phyloP scores from a whole-genome alignment of 2,113 vertebrate genomes.

The Ammodytes dubius region DNA sequence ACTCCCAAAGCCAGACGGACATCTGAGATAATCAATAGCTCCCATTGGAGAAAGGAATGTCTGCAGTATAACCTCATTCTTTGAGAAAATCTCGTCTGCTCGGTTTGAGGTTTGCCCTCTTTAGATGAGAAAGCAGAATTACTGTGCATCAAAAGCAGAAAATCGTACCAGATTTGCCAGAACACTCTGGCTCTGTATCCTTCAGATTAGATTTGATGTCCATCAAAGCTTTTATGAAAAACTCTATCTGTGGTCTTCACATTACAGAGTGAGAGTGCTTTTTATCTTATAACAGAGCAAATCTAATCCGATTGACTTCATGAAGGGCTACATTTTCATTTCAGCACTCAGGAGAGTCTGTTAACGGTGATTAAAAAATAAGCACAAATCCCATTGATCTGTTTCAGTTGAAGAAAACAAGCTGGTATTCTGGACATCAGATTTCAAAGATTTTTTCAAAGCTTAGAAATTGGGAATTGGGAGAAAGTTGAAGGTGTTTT shows the following conservation, averaged over 20 bases:
- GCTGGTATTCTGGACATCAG: not conserved
- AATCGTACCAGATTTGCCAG: conserved; percentile 65
- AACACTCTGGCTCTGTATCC: conserved; percentile 68
- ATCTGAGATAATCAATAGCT: conserved; percentile 66
- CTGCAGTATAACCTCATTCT: conserved; percentile 63
- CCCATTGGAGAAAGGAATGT: conserved; percentile 49
- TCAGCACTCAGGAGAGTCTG: conserved; percentile 56
- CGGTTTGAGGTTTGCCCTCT: conserved; percentile 72
- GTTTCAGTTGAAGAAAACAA: conserved; percentile 35
- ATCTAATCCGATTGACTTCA: conserved; percentile 71
- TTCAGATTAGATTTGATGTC: conserved; percentile 75
- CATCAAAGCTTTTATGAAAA: conserved; percentile 77
- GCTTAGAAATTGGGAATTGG: not conserved
- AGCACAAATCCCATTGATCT: conserved; percentile 43
- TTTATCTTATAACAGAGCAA: conserved; percentile 68
- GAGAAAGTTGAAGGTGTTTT: not conserved
- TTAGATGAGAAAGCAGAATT: conserved; percentile 68
- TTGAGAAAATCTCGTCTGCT: conserved; percentile 59
- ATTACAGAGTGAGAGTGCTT: conserved; percentile 68
- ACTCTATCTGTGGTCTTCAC: conserved; percentile 64
- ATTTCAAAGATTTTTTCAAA: not conserved
- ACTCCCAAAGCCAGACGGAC: conserved; percentile 44
- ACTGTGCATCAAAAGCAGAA: conserved; percentile 67
- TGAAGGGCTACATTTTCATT: conserved; percentile 68
- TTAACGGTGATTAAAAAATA: conserved; percentile 65